These are phyloP conservation scores for Cotesia chilonis DNA, from an alignment of 1,140 invertebrate genomes.

Conservation along the genomic window DNA sequence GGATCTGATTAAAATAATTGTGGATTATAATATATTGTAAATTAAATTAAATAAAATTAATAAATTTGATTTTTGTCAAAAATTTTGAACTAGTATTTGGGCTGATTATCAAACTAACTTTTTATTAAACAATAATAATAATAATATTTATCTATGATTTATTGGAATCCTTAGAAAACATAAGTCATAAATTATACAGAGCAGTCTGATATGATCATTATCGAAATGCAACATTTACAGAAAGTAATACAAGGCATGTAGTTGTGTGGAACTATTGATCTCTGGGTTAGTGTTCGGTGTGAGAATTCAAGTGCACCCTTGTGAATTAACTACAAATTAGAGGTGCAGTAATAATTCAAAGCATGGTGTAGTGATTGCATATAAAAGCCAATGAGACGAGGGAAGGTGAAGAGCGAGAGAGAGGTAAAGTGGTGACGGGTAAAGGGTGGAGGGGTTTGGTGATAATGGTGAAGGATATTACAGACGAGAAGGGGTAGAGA, in stretches of 20 bases:
- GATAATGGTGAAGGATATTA: background rate
- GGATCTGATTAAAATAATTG: too few species aligned
- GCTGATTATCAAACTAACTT: too few species aligned
- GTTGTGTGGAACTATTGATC: slow-evolving; percentile 55
- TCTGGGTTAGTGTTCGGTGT: slow-evolving; percentile 64
- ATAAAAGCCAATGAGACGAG: background rate
- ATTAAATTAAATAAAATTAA: too few species aligned
- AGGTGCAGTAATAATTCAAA: slow-evolving; percentile 61
- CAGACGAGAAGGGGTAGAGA: too few species aligned
- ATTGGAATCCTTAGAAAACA: background rate
- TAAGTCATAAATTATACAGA: background rate
- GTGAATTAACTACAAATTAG: slow-evolving; percentile 66
- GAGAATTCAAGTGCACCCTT: slow-evolving; percentile 57
- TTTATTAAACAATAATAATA: too few species aligned
- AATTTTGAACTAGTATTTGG: too few species aligned
- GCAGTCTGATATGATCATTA: background rate
- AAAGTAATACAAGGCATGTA: slow-evolving; percentile 49
- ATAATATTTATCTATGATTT: too few species aligned
- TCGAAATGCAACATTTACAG: slow-evolving; percentile 58
- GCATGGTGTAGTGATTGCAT: background rate
- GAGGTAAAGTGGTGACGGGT: background rate
- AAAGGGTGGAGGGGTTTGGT: background rate
- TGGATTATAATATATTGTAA: too few species aligned
- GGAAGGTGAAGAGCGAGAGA: slow-evolving; percentile 7
- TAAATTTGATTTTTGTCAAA: too few species aligned